Conservation (phyloP, 2,888 invertebrate species). For the Odontocerum albicorne region DNA sequence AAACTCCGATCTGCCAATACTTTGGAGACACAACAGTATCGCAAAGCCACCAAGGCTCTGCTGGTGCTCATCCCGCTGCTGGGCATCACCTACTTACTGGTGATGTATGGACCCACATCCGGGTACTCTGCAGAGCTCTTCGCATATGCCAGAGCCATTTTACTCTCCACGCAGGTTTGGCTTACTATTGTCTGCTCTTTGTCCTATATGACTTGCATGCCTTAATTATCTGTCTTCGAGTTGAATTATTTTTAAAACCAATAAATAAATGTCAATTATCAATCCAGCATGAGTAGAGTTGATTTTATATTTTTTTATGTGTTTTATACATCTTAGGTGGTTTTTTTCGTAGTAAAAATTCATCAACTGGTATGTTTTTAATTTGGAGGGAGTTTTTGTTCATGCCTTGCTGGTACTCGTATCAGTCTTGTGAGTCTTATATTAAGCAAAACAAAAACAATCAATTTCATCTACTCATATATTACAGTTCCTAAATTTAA, state of each 20-base stretch:
- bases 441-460: too few relatives aligned
- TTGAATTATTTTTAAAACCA: neutral
- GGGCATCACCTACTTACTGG: conserved; percentile 87
- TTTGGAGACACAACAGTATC: conserved; percentile 86
- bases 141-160: conserved; percentile 75
- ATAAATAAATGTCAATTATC: too few relatives aligned
- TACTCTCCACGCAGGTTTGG: conserved; percentile 88
- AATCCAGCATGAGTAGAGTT: too few relatives aligned
- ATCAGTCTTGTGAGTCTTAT: too few relatives aligned
- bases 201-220: neutral
- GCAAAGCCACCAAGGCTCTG: conserved; percentile 89
- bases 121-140: conserved; percentile 75
- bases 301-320: too few relatives aligned
- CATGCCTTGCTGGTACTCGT: too few relatives aligned
- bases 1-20: conserved; percentile 90
- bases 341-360: too few relatives aligned
- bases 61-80: conserved; percentile 90
- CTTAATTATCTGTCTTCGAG: conserved; percentile 12
- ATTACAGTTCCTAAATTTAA: too few relatives aligned
- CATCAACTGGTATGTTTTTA: too few relatives aligned
- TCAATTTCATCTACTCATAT: too few relatives aligned
- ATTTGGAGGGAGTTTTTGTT: too few relatives aligned
- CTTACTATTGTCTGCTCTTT: conserved; percentile 10
- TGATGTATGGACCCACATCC: conserved; percentile 79
- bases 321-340: too few relatives aligned